phyloP scores from a whole-genome alignment of 2,113 vertebrate genomes.

The Montifringilla adamsi region DNA sequence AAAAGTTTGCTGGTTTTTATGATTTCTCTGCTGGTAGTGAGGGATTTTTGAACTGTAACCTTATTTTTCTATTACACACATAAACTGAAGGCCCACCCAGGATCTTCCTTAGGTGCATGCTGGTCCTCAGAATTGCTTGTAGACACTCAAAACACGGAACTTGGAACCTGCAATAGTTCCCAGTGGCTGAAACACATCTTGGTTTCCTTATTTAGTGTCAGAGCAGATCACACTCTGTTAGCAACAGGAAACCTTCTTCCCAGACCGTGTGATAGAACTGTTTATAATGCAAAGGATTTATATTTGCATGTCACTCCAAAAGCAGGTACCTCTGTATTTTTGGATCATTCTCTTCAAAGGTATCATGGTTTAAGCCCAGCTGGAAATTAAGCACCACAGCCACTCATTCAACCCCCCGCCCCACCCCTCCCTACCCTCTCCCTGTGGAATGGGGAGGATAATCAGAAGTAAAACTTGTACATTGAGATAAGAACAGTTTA shows the following conservation, averaged over 20 bases:
- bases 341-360: not conserved
- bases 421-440: too few species aligned
- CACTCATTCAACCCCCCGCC: too few species aligned
- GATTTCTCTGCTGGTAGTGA: not conserved
- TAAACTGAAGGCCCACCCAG: not conserved
- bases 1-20: not conserved
- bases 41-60: not conserved
- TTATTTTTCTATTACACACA: not conserved
- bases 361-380: not conserved
- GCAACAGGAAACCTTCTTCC: not conserved
- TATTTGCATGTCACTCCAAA: not conserved
- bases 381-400: not conserved
- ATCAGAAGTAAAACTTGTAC: not conserved
- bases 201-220: not conserved
- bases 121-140: not conserved
- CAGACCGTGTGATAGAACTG: not conserved
- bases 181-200: not conserved
- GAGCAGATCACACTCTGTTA: not conserved
- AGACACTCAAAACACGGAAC: not conserved
- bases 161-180: not conserved
- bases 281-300: not conserved
- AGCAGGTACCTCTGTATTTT: not conserved
- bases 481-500: not conserved
- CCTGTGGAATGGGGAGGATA: too few species aligned
- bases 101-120: not conserved